Conservation (phyloP, 2,113 vertebrate genomes). For the Bubo blakistoni region DNA sequence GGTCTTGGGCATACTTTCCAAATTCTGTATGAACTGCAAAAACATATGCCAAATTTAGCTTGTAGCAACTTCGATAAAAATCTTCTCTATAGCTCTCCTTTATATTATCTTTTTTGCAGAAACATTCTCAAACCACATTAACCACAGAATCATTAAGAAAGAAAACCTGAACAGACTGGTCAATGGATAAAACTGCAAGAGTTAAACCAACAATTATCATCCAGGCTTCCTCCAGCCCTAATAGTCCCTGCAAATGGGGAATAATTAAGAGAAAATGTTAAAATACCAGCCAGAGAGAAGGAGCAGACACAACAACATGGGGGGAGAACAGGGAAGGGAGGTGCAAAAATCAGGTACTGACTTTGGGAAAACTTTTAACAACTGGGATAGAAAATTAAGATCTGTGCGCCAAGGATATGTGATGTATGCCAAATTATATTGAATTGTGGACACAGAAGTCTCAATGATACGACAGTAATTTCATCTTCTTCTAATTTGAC, state of each 20-base stretch:
- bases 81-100: neutral
- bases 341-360: neutral
- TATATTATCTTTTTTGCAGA: neutral
- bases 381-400: neutral
- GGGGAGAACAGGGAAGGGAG: neutral
- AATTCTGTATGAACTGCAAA: neutral
- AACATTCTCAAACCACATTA: neutral
- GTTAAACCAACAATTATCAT: neutral
- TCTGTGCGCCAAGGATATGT: neutral
- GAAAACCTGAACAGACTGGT: neutral
- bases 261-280: neutral
- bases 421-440: neutral
- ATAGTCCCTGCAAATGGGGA: neutral
- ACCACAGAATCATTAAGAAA: neutral
- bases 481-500: neutral
- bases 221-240: neutral
- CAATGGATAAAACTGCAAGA: neutral
- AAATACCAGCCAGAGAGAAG: neutral
- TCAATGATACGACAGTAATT: neutral
- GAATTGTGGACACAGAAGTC: neutral
- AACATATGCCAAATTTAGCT: neutral
- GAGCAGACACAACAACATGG: rapidly evolving
- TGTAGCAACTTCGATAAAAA: neutral
- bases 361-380: neutral
- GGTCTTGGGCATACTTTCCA: neutral